These are phyloP conservation scores for Isotomurus palustris DNA, from an alignment of 2,888 invertebrate species.

Conservation along the genomic window DNA sequence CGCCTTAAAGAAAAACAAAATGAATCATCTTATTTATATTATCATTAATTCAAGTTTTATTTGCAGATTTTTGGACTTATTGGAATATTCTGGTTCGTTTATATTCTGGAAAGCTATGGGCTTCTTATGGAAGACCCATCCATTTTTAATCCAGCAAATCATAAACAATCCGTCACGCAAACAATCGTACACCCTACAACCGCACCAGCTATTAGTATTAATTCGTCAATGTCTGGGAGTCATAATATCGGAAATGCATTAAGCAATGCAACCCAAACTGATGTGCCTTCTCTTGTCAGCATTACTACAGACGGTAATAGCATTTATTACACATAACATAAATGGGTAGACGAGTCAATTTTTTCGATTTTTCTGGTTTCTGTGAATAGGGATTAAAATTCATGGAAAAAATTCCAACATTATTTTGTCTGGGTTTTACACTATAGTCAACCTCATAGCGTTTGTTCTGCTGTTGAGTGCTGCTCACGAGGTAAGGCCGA, in stretches of 20 bases:
- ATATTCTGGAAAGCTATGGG: conserved; percentile 23
- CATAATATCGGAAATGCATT: too few species aligned
- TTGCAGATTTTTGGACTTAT: conserved; percentile 22
- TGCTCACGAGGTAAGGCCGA: conserved; percentile 12
- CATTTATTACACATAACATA: too few species aligned
- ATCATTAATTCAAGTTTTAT: not conserved
- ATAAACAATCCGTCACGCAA: not conserved
- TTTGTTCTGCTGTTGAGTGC: conserved; percentile 23
- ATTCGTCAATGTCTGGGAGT: too few species aligned
- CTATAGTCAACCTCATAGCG: conserved; percentile 14
- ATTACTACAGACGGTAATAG: too few species aligned
- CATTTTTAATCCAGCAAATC: not conserved
- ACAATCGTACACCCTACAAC: not conserved
- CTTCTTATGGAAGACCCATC: conserved; percentile 9
- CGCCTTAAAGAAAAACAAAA: too few species aligned
- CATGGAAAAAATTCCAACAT: conserved; percentile 20
- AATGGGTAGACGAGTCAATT: too few species aligned
- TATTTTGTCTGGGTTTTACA: conserved; percentile 18
- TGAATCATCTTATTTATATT: not conserved
- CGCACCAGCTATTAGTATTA: not conserved
- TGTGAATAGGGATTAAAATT: conserved; percentile 17
- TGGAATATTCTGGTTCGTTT: conserved; percentile 29
- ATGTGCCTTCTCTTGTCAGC: too few species aligned
- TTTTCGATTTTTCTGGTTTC: too few species aligned
- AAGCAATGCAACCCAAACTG: too few species aligned